These are phyloP conservation scores for Globodera ellingtonae DNA, from an alignment of 1,140 invertebrate genomes.

Conservation along the genomic window DNA sequence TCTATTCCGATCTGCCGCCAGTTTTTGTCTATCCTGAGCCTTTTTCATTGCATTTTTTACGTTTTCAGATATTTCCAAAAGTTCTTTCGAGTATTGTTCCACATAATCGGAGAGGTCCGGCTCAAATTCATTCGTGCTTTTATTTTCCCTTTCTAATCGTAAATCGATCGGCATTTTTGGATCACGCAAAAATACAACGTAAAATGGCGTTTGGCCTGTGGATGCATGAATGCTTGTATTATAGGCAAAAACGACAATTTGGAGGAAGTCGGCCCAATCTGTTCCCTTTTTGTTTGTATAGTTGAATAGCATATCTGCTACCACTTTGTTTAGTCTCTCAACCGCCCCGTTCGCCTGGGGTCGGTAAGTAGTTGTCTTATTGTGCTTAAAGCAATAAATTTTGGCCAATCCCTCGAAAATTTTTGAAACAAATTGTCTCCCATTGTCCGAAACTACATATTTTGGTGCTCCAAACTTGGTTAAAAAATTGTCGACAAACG, in stretches of 20 bases:
- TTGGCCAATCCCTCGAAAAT: not conserved
- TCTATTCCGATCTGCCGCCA: not conserved
- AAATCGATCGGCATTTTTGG: not conserved
- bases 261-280: not conserved
- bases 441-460: constrained; percentile 6
- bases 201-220: not conserved
- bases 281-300: not conserved
- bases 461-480: not conserved
- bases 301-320: not conserved
- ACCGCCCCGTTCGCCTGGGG: constrained; percentile 15
- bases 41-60: not conserved
- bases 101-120: not conserved
- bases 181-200: not conserved
- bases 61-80: not conserved
- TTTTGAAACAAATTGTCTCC: constrained; percentile 7
- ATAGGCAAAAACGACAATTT: too few relatives aligned
- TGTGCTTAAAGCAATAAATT: constrained; percentile 1
- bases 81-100: not conserved
- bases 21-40: not conserved
- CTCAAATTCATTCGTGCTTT: not conserved
- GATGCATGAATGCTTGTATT: not conserved
- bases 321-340: not conserved
- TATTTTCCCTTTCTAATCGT: not conserved
- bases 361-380: constrained; percentile 13
- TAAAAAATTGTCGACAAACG: not conserved